These are phyloP conservation scores for Melieria omissa DNA, from an alignment of 2,888 invertebrate species.

Conservation along the genomic window DNA sequence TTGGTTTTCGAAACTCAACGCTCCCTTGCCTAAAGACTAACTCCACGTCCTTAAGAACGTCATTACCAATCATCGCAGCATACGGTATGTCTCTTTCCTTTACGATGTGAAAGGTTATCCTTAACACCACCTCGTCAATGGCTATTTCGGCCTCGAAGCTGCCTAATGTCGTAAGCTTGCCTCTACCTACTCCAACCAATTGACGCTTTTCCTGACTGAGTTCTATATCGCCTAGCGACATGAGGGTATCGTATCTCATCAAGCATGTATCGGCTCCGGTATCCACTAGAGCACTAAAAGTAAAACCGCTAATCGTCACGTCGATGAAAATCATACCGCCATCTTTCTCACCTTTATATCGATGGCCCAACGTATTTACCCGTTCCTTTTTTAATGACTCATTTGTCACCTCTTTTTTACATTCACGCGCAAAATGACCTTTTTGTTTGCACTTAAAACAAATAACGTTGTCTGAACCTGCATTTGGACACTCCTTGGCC, in stretches of 20 bases:
- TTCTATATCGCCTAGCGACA: slow-evolving; percentile 2
- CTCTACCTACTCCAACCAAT: background rate
- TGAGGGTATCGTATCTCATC: slow-evolving; percentile 1
- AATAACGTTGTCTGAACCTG: background rate
- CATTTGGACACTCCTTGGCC: slow-evolving; percentile 8
- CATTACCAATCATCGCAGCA: slow-evolving; percentile 5
- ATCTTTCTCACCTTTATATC: background rate
- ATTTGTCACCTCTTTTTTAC: slow-evolving; percentile 2
- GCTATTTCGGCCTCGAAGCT: background rate
- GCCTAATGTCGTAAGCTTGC: slow-evolving; percentile 12
- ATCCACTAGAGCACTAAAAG: background rate
- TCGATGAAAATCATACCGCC: background rate
- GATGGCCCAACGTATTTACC: background rate
- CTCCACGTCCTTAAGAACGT: background rate
- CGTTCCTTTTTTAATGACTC: background rate
- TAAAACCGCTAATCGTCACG: background rate
- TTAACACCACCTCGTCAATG: background rate
- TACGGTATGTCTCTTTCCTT: slow-evolving; percentile 5
- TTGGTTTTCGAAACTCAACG: slow-evolving; percentile 8
- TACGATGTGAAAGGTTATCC: background rate
- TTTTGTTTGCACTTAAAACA: slow-evolving; percentile 12
- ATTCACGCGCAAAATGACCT: background rate
- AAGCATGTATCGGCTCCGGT: background rate
- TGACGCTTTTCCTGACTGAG: background rate
- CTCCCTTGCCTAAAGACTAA: slow-evolving; percentile 12